phyloP scores from a whole-genome alignment of 2,113 vertebrate species.

The Trematomus loennbergii region DNA sequence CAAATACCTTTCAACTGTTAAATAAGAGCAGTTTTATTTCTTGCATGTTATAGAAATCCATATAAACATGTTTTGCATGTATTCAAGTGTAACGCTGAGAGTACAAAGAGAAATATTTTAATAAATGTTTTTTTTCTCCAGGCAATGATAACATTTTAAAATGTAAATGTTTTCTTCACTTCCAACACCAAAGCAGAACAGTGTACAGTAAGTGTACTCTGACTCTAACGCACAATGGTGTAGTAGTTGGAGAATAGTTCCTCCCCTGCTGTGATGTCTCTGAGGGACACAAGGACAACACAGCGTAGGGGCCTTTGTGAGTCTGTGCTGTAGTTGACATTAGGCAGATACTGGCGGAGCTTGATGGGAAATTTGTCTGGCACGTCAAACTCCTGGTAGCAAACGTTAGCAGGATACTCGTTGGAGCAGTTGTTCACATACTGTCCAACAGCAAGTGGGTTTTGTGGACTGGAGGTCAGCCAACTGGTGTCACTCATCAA shows the following conservation, averaged over 20 bases:
- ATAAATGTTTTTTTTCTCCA: background rate
- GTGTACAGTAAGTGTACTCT: background rate
- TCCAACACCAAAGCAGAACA: background rate
- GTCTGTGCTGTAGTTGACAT: constrained; percentile 88
- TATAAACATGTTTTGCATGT: background rate
- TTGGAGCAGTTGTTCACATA: constrained; percentile 97
- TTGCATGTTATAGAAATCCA: background rate
- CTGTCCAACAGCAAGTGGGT: constrained; percentile 92
- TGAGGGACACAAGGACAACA: constrained; percentile 90
- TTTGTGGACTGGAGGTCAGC: constrained; percentile 85
- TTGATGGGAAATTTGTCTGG: constrained; percentile 89
- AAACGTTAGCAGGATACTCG: constrained; percentile 90
- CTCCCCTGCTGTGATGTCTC: constrained; percentile 89
- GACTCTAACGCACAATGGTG: constrained; percentile 87
- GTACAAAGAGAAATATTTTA: background rate
- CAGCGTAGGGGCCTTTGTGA: constrained; percentile 86
- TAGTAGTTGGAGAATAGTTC: constrained; percentile 98
- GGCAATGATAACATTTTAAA: background rate
- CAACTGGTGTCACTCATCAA: constrained; percentile 89
- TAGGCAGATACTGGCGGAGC: constrained; percentile 91
- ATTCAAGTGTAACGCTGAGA: constrained; percentile 1
- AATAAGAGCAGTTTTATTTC: background rate
- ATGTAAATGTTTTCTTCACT: background rate
- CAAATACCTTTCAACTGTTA: background rate
- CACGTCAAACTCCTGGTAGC: constrained; percentile 94